These are phyloP conservation scores for Tretioscincus oriximinensis DNA, from an alignment of 2,113 vertebrate species.

Conservation along the genomic window DNA sequence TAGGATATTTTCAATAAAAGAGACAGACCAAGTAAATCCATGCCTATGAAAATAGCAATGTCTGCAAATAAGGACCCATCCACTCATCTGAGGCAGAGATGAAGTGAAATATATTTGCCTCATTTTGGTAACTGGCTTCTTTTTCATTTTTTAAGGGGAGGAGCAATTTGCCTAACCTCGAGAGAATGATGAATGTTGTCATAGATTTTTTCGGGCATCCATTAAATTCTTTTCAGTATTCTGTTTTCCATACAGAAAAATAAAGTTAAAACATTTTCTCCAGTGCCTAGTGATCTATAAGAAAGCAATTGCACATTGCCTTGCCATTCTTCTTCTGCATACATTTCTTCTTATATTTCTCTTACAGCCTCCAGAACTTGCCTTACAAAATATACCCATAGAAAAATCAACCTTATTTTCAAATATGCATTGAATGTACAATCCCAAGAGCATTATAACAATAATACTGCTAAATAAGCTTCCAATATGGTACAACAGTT, in stretches of 20 bases:
- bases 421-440: neutral
- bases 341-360: neutral
- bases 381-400: neutral
- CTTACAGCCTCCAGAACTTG: neutral
- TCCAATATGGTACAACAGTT: neutral
- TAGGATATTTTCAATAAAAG: neutral
- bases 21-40: neutral
- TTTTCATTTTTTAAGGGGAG: constrained; percentile 18
- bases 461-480: neutral
- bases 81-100: constrained; percentile 16
- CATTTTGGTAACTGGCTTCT: constrained; percentile 40
- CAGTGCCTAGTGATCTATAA: neutral
- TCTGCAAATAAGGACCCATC: neutral
- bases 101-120: constrained; percentile 27
- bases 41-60: accelerated
- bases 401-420: neutral
- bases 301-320: neutral
- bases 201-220: constrained; percentile 44
- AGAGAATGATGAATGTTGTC: constrained; percentile 43
- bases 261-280: constrained; percentile 32
- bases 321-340: neutral
- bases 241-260: constrained; percentile 33
- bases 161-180: constrained; percentile 34
- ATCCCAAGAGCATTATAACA: neutral
- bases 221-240: constrained; percentile 37